phyloP scores from a whole-genome alignment of 2,888 invertebrate genomes.

The Strigamia maritima region DNA sequence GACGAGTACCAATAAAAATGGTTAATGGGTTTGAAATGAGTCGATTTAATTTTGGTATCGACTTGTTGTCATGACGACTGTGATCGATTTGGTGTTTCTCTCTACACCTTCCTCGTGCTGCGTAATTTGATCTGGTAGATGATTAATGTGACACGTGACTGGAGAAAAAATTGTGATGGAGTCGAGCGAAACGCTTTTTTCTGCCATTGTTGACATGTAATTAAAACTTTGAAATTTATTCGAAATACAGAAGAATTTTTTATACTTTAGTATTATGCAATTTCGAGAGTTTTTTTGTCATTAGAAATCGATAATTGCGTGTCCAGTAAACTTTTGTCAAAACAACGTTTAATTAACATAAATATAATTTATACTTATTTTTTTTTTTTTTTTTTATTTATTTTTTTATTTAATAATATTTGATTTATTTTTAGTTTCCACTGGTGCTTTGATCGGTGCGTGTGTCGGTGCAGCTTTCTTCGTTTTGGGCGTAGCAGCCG shows the following conservation, averaged over 20 bases:
- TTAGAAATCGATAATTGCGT: too few species aligned
- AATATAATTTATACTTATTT: too few species aligned
- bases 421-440: slow-evolving; percentile 54
- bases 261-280: too few species aligned
- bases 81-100: neutral
- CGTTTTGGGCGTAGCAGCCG: slow-evolving; percentile 60
- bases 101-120: neutral
- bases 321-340: too few species aligned
- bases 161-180: neutral
- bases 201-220: too few species aligned
- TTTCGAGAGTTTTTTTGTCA: too few species aligned
- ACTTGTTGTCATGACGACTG: neutral
- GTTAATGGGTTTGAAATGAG: neutral
- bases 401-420: neutral
- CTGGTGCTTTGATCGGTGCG: slow-evolving; percentile 61
- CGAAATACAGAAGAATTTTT: too few species aligned
- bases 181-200: neutral
- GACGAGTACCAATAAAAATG: neutral
- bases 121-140: neutral
- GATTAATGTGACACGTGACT: neutral
- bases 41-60: neutral
- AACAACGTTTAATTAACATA: too few species aligned
- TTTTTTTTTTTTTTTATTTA: too few species aligned
- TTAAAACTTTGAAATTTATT: too few species aligned
- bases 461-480: slow-evolving; percentile 63